Evolutionary conservation across 2,888 invertebrate species (phyloP).

Genomic region (Aporophyla nigra): DNA sequence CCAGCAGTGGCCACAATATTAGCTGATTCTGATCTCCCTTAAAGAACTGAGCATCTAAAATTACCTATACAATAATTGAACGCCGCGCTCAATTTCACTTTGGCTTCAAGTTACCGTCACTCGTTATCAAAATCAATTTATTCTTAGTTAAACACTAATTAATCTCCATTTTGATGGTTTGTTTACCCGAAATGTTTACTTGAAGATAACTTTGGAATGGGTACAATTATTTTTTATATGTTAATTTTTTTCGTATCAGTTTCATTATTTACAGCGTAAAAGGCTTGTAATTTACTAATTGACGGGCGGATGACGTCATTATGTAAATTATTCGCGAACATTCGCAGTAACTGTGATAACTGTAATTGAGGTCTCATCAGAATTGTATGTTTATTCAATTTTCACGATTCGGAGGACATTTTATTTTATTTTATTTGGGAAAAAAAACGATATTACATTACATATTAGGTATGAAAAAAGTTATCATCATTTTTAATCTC

Average conservation of each 20-base stretch:
- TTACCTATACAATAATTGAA: neutral
- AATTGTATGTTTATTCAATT: conserved; percentile 31
- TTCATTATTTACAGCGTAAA: conserved; percentile 1
- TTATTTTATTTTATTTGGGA: no score
- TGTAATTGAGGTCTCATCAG: conserved; percentile 11
- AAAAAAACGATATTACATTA: no score
- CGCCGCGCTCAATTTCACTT: neutral
- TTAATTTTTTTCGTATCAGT: conserved; percentile 1
- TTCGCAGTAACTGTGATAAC: conserved; percentile 2
- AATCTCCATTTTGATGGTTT: conserved; percentile 9
- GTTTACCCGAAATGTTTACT: conserved; percentile 3
- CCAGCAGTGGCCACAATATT: no score
- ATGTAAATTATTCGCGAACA: conserved; percentile 28
- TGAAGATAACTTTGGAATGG: neutral
- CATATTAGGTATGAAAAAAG: no score
- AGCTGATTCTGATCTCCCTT: no score
- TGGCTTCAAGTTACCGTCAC: conserved; percentile 7
- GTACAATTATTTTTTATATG: neutral
- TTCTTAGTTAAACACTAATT: conserved; percentile 16
- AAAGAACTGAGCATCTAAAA: neutral
- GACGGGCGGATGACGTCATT: conserved; percentile 35
- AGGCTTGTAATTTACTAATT: conserved; percentile 29
- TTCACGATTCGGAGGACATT: neutral
- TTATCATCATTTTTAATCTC: conserved; percentile 9
- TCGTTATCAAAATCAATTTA: conserved; percentile 26